Evolutionary conservation across 2,797 vertebrate genomes (phyloP).

Genomic region (Paratrypauchen microcephalus): DNA sequence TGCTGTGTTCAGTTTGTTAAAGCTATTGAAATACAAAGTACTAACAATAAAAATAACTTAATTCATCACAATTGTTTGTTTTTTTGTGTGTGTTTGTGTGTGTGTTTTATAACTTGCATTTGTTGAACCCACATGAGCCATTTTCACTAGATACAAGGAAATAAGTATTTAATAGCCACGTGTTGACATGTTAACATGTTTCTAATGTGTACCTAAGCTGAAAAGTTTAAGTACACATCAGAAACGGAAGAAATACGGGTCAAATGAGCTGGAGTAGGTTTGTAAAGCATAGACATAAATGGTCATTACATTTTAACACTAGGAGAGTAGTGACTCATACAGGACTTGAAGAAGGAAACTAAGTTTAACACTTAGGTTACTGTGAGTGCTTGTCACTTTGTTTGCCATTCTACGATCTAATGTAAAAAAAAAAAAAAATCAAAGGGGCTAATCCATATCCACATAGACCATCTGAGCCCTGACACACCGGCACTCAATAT

Average conservation of each 20-base stretch:
- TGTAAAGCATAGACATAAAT: conserved; percentile 47
- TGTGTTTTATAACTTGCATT: conserved; percentile 5
- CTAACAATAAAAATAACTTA: conserved; percentile 64
- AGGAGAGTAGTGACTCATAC: conserved; percentile 47
- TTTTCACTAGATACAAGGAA: background rate
- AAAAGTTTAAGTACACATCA: no score
- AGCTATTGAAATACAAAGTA: conserved; percentile 74
- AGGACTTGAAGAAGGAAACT: conserved; percentile 24
- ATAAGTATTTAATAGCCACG: background rate
- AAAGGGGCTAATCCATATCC: background rate
- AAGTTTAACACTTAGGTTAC: background rate
- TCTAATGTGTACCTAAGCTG: conserved; percentile 12
- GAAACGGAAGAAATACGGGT: background rate
- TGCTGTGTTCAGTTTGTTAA: conserved; percentile 67
- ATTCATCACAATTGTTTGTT: conserved; percentile 3
- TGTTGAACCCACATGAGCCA: background rate
- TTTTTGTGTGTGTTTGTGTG: no score
- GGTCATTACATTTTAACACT: conserved; percentile 63
- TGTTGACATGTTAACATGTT: background rate
- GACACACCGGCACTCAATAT: no score
- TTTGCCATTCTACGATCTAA: no score
- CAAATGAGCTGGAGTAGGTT: conserved; percentile 27
- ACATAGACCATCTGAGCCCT: background rate
- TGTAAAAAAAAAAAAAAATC: no score
- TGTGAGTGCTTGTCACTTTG: no score